Evolutionary conservation across 2,797 vertebrate genomes (phyloP).

Genomic region (Etheostoma perlongum): DNA sequence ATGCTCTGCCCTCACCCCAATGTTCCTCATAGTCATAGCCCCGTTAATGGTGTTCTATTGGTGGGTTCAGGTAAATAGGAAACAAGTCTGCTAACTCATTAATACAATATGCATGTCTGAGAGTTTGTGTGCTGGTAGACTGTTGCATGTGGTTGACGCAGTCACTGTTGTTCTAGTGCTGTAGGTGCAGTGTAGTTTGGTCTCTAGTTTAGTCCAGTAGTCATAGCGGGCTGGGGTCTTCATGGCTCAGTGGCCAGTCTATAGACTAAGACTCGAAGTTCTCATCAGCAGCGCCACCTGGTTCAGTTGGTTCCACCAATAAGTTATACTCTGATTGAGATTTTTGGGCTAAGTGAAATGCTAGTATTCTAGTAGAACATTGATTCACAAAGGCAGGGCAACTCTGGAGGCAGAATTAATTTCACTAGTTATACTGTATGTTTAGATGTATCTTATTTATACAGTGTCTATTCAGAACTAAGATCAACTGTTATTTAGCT

Average conservation of each 20-base stretch:
- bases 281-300: slow-evolving; percentile 36
- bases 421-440: neutral
- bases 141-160: slow-evolving; percentile 47
- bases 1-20: slow-evolving; percentile 88
- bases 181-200: slow-evolving; percentile 66
- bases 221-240: slow-evolving; percentile 1
- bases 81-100: slow-evolving; percentile 82
- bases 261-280: slow-evolving; percentile 12
- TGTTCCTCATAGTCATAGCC: slow-evolving; percentile 88
- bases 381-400: slow-evolving; percentile 6
- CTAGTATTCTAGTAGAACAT: neutral
- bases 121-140: slow-evolving; percentile 60
- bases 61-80: slow-evolving; percentile 91
- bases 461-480: neutral
- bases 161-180: slow-evolving; percentile 59
- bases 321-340: neutral
- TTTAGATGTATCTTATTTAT: neutral
- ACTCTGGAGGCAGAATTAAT: slow-evolving; percentile 39
- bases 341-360: neutral
- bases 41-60: slow-evolving; percentile 90
- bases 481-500: neutral
- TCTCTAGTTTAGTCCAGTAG: slow-evolving; percentile 41
- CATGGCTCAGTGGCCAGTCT: slow-evolving; percentile 18
- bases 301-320: neutral
- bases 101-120: slow-evolving; percentile 76